Percentiles rank a stretch among this genome's conserved stretches.
These are phyloP conservation scores for Macrotus californicus DNA, from an alignment of 2,113 vertebrate genomes.

Conservation along the genomic window DNA sequence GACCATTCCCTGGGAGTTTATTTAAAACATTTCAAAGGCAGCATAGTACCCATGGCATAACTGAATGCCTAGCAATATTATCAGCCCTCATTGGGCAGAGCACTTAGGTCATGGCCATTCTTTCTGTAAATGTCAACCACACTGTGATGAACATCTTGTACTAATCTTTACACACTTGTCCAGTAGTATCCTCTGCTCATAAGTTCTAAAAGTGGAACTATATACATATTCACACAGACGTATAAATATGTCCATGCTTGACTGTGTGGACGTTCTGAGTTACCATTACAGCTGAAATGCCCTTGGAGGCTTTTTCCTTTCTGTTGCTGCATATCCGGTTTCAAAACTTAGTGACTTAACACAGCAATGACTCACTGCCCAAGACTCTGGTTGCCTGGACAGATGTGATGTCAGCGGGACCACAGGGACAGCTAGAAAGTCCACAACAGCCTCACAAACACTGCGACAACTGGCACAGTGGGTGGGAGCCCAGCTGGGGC, in stretches of 20 bases:
- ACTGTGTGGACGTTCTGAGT: not conserved
- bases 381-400: not conserved
- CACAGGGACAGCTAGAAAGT: not conserved
- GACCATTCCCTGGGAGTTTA: not conserved
- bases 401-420: not conserved
- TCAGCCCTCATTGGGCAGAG: not conserved
- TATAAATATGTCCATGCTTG: accelerated
- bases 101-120: not conserved
- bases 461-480: not conserved
- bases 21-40: not conserved
- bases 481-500: not conserved
- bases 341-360: not conserved
- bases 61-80: not conserved
- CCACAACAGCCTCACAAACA: not conserved
- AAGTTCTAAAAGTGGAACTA: not conserved
- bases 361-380: not conserved
- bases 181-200: not conserved
- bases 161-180: not conserved
- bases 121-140: not conserved
- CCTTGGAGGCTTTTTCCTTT: not conserved
- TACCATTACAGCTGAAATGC: not conserved
- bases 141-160: not conserved
- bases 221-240: not conserved
- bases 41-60: not conserved
- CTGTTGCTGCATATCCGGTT: not conserved